phyloP scores from a whole-genome alignment of 2,797 vertebrate species.

The Perodicticus potto region DNA sequence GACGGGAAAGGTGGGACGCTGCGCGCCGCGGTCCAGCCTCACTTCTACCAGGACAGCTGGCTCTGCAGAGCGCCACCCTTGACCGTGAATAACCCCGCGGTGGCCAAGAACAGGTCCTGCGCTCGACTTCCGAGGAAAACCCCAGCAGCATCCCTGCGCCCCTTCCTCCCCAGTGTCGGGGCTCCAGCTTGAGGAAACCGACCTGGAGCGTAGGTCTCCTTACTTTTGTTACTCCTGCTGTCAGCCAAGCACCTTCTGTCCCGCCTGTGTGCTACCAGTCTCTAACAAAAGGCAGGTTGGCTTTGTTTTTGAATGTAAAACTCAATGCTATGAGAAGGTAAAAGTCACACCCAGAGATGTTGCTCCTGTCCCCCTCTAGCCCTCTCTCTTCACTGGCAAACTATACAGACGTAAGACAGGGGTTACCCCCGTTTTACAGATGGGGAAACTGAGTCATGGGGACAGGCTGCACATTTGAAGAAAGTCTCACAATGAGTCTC shows the following conservation, averaged over 20 bases:
- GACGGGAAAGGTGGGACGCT: no score
- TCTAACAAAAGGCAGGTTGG: not conserved
- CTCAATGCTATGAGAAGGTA: not conserved
- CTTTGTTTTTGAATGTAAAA: not conserved
- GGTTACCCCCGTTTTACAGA: not conserved
- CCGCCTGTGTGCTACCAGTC: not conserved
- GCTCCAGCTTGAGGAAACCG: not conserved
- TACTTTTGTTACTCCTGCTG: not conserved
- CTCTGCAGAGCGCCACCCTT: not conserved
- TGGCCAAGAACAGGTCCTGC: not conserved
- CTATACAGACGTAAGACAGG: not conserved
- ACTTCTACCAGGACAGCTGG: not conserved
- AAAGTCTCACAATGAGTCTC: not conserved
- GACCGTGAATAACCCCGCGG: not conserved
- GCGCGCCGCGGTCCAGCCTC: no score
- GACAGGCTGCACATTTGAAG: not conserved
- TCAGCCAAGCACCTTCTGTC: not conserved
- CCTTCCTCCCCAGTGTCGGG: not conserved
- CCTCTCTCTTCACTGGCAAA: not conserved
- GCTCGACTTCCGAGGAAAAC: not conserved
- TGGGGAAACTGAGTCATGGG: not conserved
- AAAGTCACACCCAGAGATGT: not conserved
- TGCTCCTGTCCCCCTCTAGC: fast-evolving
- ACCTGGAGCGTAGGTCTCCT: not conserved
- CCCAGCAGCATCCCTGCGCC: not conserved